phyloP scores from a whole-genome alignment of 2,113 vertebrate genomes.

The Porphyrio hochstetteri region DNA sequence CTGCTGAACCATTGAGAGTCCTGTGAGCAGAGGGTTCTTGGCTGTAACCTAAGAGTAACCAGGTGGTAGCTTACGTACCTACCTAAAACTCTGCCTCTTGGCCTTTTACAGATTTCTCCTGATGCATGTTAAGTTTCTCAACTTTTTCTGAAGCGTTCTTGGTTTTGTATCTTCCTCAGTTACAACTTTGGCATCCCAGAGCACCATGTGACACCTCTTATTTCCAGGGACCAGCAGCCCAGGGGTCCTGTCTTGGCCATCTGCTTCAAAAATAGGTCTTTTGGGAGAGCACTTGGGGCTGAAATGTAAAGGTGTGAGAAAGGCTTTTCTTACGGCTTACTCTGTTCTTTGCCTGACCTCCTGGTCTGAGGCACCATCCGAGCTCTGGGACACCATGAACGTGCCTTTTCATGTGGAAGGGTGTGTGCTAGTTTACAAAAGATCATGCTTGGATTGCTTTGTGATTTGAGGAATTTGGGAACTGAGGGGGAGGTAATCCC shows the following conservation, averaged over 20 bases:
- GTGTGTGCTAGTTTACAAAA: background rate
- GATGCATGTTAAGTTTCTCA: background rate
- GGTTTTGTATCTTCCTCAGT: background rate
- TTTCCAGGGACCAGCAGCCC: background rate
- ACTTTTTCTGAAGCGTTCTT: background rate
- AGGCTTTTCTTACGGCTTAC: background rate
- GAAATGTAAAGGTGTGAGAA: background rate
- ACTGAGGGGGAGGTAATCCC: background rate
- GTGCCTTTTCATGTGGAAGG: background rate
- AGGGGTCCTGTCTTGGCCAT: background rate
- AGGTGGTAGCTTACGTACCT: accelerated
- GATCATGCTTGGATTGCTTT: background rate
- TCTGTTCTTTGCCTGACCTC: background rate
- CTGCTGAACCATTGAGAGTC: background rate
- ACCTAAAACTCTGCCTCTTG: background rate
- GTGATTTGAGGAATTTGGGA: background rate
- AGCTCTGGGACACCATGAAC: background rate
- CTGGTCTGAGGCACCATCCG: background rate
- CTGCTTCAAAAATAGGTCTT: background rate
- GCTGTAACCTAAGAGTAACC: background rate
- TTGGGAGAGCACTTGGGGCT: background rate
- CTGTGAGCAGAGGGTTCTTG: background rate
- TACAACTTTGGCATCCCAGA: background rate
- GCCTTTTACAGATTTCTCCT: background rate
- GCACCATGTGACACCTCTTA: background rate